Base-by-base conservation (phyloP, 2,888 invertebrate genomes). In the Gortyna flavago region DNA sequence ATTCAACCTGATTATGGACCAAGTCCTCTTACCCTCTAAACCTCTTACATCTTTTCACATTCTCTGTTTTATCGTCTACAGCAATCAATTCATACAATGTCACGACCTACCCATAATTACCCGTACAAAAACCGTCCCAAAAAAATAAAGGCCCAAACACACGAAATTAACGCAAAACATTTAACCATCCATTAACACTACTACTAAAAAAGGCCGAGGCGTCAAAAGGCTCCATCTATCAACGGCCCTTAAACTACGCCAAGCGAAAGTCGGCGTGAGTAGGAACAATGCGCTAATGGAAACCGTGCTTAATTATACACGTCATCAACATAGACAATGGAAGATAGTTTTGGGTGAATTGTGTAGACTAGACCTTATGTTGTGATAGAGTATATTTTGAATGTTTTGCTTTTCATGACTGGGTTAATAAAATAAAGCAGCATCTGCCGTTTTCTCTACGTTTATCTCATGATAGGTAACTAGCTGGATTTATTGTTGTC, bases 171-270 rank as follows among this genome's bases (percentile, higher is more conserved):
- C 81, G 41, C 86, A 81, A 81, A 87, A 75, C 88, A 76, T 88
- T 87, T 88, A 85, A 48, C 80, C 79, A 32, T 78, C 86, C 87
- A 88, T 87, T 87, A 88, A 68, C 78, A 69, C 71, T 54, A 76
- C 75, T 78, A 84, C 88, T 81, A 87, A 87, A 87, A 87, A 87
- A 87, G 72, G 29, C 72, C 57, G 44, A 80, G 72, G 77, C 83
- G 86, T 88, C 87, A 88, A 85, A 87, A 85, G 75, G 75, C 77
- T 81, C 76, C 87, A 87, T 87, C 88, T 88, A 87, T 88, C 85
- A 88, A 75, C 70, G 64, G 68, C 67, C 76, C 83, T 86, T 81
- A 79, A 82, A 78, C 80, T 85, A 80, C 72, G 75, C 69, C 81
- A 80, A 80, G 78, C 62, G 75, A 80, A 85, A 85, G 81, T 85